These are phyloP conservation scores for Campylorhamphus procurvoides DNA, from an alignment of 2,113 vertebrate species.

Conservation along the genomic window DNA sequence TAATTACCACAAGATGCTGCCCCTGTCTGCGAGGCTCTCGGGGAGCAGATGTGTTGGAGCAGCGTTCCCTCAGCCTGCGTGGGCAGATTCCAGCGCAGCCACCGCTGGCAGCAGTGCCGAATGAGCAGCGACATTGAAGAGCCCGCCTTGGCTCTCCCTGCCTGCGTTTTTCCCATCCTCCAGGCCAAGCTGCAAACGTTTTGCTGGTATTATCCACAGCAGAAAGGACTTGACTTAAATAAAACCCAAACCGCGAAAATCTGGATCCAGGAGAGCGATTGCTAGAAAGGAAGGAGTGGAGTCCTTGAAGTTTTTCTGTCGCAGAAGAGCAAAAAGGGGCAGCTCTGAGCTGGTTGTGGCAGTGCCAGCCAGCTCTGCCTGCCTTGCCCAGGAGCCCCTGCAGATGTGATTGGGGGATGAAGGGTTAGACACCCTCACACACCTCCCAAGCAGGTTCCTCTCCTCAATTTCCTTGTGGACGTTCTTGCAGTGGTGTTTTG, in stretches of 20 bases:
- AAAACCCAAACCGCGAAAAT: neutral
- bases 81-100: constrained; percentile 61
- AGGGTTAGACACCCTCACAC: neutral
- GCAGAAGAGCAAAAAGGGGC: neutral
- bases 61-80: constrained; percentile 31
- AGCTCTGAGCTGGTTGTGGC: neutral
- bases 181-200: constrained; percentile 13
- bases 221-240: constrained; percentile 21
- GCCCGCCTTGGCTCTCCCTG: constrained; percentile 20
- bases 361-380: neutral
- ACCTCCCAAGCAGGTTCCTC: neutral
- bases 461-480: too few species aligned
- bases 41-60: constrained; percentile 32
- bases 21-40: constrained; percentile 46
- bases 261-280: constrained; percentile 13
- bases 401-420: neutral
- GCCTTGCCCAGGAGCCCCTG: neutral
- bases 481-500: neutral
- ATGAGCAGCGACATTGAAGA: neutral
- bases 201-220: constrained; percentile 32
- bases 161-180: constrained; percentile 13
- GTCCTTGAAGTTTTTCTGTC: neutral
- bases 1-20: constrained; percentile 70
- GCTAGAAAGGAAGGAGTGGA: constrained; percentile 31
- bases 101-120: neutral